A percentile compares a stretch with the other conserved stretches of the same genome.
phyloP scores from a whole-genome alignment of 2,113 vertebrate species.

The Natator depressus region DNA sequence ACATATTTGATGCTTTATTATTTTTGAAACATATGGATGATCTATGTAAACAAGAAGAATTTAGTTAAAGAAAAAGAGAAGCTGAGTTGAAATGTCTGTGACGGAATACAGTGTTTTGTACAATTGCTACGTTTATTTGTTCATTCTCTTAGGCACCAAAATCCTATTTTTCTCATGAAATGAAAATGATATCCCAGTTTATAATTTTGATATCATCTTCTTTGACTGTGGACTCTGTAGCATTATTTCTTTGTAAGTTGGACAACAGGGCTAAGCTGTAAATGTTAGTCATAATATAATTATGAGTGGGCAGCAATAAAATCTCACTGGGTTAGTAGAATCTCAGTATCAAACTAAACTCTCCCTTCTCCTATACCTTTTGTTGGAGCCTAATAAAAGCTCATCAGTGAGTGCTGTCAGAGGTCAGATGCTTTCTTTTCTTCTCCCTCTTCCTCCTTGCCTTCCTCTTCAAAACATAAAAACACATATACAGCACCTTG shows the following conservation, averaged over 20 bases:
- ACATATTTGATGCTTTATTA: background rate
- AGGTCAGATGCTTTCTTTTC: constrained; percentile 27
- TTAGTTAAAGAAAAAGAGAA: background rate
- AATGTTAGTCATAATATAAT: background rate
- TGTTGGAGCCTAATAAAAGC: background rate
- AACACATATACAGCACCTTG: background rate
- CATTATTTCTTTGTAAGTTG: background rate
- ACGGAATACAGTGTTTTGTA: background rate
- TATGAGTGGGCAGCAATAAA: background rate
- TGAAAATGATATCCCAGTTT: background rate
- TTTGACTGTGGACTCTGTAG: background rate
- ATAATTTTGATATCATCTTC: background rate
- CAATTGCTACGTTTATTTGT: background rate
- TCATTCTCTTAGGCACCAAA: background rate
- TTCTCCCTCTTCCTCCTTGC: background rate
- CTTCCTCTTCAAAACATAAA: background rate
- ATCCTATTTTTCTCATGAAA: background rate
- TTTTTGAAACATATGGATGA: background rate
- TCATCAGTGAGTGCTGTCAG: background rate
- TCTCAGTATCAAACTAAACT: background rate
- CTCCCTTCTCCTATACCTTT: background rate
- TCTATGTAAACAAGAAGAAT: background rate
- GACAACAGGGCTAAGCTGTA: background rate
- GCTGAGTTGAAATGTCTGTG: background rate
- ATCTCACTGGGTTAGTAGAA: background rate